These are phyloP conservation scores for Melikaiella ostensackeni DNA, from an alignment of 2,888 invertebrate genomes.

Conservation along the genomic window DNA sequence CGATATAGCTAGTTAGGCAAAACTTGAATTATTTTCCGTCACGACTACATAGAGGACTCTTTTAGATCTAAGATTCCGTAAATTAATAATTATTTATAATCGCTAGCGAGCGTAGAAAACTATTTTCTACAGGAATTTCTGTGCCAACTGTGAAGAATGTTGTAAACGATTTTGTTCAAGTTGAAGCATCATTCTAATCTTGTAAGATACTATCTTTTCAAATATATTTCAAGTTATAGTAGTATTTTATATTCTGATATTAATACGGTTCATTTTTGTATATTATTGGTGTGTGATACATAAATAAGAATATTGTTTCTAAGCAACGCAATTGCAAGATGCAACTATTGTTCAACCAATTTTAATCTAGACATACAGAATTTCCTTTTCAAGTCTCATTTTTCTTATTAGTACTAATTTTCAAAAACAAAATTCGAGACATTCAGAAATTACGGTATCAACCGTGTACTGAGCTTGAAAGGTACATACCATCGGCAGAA, in stretches of 20 bases:
- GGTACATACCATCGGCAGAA: neutral
- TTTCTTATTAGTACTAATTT: too few species aligned
- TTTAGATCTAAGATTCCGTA: slow-evolving; percentile 71
- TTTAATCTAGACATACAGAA: neutral
- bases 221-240: slow-evolving; percentile 76
- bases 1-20: slow-evolving; percentile 60
- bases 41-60: slow-evolving; percentile 71
- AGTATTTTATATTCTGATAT: slow-evolving; percentile 77
- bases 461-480: neutral
- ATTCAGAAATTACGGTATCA: neutral
- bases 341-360: slow-evolving; percentile 5
- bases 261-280: slow-evolving; percentile 77
- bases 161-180: slow-evolving; percentile 73
- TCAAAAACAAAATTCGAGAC: too few species aligned
- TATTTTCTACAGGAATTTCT: slow-evolving; percentile 76
- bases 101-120: slow-evolving; percentile 65
- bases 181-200: slow-evolving; percentile 75
- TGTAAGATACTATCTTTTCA: slow-evolving; percentile 77
- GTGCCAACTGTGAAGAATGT: slow-evolving; percentile 77
- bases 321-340: slow-evolving; percentile 65
- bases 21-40: slow-evolving; percentile 73
- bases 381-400: too few species aligned
- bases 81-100: slow-evolving; percentile 76
- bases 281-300: slow-evolving; percentile 77
- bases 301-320: slow-evolving; percentile 77